Evolutionary conservation across 2,797 vertebrate genomes (phyloP).

Genomic region (Helarctos malayanus): DNA sequence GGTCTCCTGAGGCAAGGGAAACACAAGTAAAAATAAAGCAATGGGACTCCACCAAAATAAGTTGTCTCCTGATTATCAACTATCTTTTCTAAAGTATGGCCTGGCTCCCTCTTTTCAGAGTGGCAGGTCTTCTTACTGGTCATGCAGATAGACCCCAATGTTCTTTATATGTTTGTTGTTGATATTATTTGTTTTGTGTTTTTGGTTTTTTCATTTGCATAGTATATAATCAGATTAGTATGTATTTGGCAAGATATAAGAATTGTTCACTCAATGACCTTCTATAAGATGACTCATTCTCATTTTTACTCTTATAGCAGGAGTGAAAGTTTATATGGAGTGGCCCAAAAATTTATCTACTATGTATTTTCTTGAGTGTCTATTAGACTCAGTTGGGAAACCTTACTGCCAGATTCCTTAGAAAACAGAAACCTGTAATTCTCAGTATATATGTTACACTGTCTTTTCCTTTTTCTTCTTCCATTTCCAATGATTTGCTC

Average conservation of each 20-base stretch:
- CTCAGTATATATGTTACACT: background rate
- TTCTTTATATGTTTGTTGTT: background rate
- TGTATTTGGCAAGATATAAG: background rate
- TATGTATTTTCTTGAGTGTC: background rate
- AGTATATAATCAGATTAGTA: background rate
- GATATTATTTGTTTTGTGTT: background rate
- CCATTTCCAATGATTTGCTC: background rate
- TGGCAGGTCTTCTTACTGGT: background rate
- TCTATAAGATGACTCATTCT: background rate
- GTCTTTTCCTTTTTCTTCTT: background rate
- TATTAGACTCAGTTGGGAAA: background rate
- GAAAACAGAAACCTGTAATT: background rate
- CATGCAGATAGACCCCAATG: background rate
- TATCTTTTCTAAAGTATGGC: background rate
- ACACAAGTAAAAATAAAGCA: background rate
- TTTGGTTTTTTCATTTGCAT: background rate
- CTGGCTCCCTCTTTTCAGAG: background rate
- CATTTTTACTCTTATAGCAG: background rate
- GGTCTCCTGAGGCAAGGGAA: background rate
- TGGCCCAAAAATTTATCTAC: background rate
- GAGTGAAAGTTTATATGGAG: background rate
- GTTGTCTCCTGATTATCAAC: background rate
- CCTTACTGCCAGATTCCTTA: background rate
- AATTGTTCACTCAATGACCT: background rate
- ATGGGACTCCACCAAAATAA: background rate